phyloP scores from a whole-genome alignment of 2,797 vertebrate genomes.

The Petrocephalus schoutedeni region DNA sequence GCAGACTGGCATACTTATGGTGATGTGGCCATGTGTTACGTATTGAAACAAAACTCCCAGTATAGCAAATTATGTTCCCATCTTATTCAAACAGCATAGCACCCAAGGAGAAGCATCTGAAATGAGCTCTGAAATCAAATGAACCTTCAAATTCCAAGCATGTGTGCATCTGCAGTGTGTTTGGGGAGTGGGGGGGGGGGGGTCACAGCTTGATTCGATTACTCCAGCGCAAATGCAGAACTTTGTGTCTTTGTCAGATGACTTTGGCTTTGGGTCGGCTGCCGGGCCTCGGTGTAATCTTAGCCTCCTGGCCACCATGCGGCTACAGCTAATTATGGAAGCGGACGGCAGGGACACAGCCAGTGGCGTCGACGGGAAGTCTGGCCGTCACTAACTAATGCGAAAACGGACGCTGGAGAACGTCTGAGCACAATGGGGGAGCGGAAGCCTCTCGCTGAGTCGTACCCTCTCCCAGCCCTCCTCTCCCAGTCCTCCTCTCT shows the following conservation, averaged over 20 bases:
- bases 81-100: conserved; percentile 19
- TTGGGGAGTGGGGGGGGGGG: background rate
- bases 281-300: conserved; percentile 33
- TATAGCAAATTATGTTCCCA: conserved; percentile 26
- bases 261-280: conserved; percentile 41
- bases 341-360: background rate
- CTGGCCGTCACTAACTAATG: background rate
- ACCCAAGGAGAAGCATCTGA: conserved; percentile 33
- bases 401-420: background rate
- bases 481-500: no score
- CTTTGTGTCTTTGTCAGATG: conserved; percentile 49
- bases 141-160: conserved; percentile 52
- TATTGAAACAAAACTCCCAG: conserved; percentile 24
- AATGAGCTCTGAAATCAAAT: conserved; percentile 47
- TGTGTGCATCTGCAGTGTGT: conserved; percentile 42
- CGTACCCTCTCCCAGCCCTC: no score
- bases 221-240: conserved; percentile 44
- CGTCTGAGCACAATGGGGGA: background rate
- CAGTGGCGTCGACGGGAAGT: background rate
- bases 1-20: background rate
- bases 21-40: conserved; percentile 16
- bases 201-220: conserved; percentile 48
- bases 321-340: background rate
- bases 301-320: conserved; percentile 25
- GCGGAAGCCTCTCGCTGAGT: background rate